phyloP scores from a whole-genome alignment of 2,888 invertebrate species.

The Tenthredo mesomela region DNA sequence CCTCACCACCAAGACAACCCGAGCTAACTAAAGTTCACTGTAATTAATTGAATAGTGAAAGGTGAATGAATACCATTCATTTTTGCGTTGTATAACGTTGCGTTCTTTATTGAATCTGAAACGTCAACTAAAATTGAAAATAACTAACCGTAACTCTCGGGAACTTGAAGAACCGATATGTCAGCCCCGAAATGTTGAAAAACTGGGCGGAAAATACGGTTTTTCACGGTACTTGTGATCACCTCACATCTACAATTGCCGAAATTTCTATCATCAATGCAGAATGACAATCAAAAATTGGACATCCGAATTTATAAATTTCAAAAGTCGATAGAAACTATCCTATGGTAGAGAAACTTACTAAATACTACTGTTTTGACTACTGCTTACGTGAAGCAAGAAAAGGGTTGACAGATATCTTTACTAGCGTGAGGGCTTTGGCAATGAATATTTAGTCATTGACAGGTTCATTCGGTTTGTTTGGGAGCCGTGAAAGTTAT shows the following conservation, averaged over 20 bases:
- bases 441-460: background rate
- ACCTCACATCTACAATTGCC: no score
- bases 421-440: background rate
- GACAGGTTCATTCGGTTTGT: no score
- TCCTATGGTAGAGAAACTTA: no score
- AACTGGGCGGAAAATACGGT: background rate
- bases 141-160: no score
- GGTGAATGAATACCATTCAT: background rate
- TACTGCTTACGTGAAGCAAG: background rate
- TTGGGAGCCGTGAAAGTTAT: background rate
- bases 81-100: background rate
- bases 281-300: no score
- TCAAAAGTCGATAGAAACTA: no score
- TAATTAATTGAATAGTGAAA: conserved; percentile 12
- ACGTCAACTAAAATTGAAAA: background rate
- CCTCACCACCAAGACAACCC: conserved; percentile 67
- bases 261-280: no score
- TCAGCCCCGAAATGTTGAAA: no score
- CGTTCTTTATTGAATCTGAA: background rate
- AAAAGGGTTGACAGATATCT: background rate
- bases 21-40: conserved; percentile 51
- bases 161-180: no score
- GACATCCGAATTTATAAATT: no score
- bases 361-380: no score
- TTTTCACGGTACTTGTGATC: background rate